Evolutionary conservation across 2,888 invertebrate species (phyloP).

Genomic region (Brenthis ino): DNA sequence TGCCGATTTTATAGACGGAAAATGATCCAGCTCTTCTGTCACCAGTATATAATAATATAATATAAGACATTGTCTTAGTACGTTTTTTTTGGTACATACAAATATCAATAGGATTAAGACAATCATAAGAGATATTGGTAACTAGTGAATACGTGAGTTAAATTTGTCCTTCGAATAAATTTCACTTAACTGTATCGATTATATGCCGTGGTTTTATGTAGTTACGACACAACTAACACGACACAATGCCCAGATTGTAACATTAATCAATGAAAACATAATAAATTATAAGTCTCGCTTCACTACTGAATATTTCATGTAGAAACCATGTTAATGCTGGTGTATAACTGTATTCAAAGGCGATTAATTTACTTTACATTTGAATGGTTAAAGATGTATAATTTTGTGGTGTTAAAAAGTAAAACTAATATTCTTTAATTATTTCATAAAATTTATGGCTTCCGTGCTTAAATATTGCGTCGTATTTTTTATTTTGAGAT

Average conservation of each 20-base stretch:
- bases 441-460: too few relatives aligned
- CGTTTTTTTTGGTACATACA: too few relatives aligned
- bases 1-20: too few relatives aligned
- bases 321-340: constrained; percentile 17
- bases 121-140: too few relatives aligned
- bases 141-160: too few relatives aligned
- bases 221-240: constrained; percentile 19
- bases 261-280: constrained; percentile 27
- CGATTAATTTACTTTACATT: constrained; percentile 11
- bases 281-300: constrained; percentile 24
- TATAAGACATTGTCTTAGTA: too few relatives aligned
- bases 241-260: constrained; percentile 14
- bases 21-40: too few relatives aligned
- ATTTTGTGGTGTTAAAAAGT: background rate
- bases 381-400: constrained; percentile 4
- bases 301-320: constrained; percentile 23
- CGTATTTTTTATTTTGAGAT: too few relatives aligned
- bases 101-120: too few relatives aligned
- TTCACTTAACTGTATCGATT: constrained; percentile 19
- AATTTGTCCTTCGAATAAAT: constrained; percentile 17
- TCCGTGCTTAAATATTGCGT: too few relatives aligned
- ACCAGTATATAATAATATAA: too few relatives aligned
- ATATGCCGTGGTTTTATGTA: constrained; percentile 20
- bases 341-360: background rate
- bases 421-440: constrained; percentile 1